Evolutionary conservation across 2,888 invertebrate species (phyloP).

Genomic region (Drosophila rubida): DNA sequence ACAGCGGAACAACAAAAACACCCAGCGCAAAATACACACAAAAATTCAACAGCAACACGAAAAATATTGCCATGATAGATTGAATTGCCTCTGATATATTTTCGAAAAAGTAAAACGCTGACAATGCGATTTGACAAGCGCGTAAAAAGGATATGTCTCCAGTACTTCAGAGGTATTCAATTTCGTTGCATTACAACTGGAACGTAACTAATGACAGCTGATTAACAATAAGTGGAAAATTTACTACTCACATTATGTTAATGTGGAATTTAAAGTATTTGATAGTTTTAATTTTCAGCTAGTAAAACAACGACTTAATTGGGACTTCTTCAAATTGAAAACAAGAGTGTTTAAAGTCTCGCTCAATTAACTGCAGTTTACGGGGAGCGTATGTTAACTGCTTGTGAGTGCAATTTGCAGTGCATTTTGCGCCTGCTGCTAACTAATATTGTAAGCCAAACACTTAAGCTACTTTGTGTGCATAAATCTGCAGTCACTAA

Average conservation of each 20-base stretch:
- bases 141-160: constrained; percentile 6
- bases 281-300: too few relatives aligned
- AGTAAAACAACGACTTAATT: background rate
- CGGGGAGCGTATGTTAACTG: constrained; percentile 26
- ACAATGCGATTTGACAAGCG: constrained; percentile 31
- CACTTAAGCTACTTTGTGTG: constrained; percentile 64
- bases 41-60: background rate
- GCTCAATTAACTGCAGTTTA: background rate
- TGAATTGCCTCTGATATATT: constrained; percentile 22
- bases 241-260: too few relatives aligned
- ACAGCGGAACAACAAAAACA: background rate
- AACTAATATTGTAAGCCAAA: constrained; percentile 52
- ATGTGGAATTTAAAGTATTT: too few relatives aligned
- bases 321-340: background rate
- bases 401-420: constrained; percentile 55
- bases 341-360: background rate
- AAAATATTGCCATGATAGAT: constrained; percentile 17
- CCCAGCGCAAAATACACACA: background rate
- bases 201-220: background rate
- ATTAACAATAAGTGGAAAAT: background rate
- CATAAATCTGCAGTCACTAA: constrained; percentile 55
- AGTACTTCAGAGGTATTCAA: background rate
- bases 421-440: constrained; percentile 53
- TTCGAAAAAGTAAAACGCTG: constrained; percentile 5
- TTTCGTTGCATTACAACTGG: background rate